phyloP scores from a whole-genome alignment of 2,113 vertebrate genomes.

The Notarius quadriscutis region DNA sequence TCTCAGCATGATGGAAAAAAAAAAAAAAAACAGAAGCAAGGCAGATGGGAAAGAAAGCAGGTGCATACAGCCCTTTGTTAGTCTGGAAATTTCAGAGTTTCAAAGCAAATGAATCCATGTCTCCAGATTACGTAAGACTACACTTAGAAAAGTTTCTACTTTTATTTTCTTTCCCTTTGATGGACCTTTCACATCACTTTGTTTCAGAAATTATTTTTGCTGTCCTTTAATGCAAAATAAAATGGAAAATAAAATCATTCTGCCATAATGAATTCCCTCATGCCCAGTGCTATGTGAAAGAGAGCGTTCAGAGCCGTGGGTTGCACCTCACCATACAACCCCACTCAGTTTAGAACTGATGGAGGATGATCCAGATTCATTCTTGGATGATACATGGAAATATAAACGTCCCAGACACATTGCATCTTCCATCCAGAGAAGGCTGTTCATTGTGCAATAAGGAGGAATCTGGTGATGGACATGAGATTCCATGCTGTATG shows the following conservation, averaged over 20 bases:
- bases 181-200: neutral
- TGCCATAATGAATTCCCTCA: neutral
- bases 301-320: neutral
- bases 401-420: neutral
- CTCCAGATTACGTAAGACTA: conserved; percentile 1
- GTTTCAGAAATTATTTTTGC: neutral
- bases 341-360: neutral
- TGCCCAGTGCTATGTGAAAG: neutral
- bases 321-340: neutral
- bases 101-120: neutral
- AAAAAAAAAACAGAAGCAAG: neutral
- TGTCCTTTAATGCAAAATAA: neutral
- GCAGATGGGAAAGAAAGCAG: neutral
- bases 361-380: neutral
- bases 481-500: neutral
- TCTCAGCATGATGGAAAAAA: neutral
- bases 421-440: neutral
- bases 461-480: neutral
- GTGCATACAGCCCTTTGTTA: neutral
- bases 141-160: neutral
- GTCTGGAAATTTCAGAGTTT: neutral
- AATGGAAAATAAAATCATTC: neutral
- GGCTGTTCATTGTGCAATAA: neutral
- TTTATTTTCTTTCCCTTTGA: neutral
- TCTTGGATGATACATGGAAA: neutral